Conservation (phyloP, 2,797 vertebrate species). For the Vipera ursinii region DNA sequence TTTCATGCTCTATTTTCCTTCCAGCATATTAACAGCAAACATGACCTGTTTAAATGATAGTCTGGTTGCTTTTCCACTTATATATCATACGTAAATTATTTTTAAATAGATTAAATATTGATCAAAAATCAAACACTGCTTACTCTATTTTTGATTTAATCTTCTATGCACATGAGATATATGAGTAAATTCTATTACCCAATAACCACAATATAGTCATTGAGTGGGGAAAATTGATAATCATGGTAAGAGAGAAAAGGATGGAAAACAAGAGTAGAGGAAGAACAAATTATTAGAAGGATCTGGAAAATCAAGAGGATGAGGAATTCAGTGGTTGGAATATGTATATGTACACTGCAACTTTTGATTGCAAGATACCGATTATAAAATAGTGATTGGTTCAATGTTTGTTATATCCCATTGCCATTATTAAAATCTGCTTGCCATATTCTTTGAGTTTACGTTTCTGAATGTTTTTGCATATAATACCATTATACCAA, state of each 20-base stretch:
- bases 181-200: background rate
- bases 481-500: background rate
- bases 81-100: background rate
- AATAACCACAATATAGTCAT: background rate
- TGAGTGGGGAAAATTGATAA: too few relatives aligned
- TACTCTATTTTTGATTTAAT: background rate
- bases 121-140: background rate
- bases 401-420: slow-evolving; percentile 8
- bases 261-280: background rate
- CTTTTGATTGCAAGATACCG: background rate
- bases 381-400: background rate
- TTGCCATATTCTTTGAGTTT: background rate
- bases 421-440: background rate
- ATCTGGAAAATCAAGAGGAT: background rate
- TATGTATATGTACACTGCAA: background rate
- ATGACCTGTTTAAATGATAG: background rate
- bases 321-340: background rate
- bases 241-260: too few relatives aligned
- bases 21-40: background rate
- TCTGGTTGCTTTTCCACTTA: background rate
- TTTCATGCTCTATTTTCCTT: background rate
- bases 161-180: background rate
- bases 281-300: background rate
- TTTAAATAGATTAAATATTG: background rate
- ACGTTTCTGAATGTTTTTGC: background rate